phyloP scores from a whole-genome alignment of 2,888 invertebrate species.

The Acanthosepion pharaonis region DNA sequence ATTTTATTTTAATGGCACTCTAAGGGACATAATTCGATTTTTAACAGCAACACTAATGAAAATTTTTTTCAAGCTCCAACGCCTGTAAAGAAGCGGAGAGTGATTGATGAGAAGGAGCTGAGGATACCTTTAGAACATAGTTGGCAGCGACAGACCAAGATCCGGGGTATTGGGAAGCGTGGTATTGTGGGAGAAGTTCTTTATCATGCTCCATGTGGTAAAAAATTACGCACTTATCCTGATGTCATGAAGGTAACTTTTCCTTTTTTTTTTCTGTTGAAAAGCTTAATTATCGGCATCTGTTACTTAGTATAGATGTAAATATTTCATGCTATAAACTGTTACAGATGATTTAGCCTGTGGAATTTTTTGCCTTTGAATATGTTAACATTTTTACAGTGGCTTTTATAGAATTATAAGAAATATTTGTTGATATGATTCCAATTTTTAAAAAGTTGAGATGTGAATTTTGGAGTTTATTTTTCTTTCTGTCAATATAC shows the following conservation, averaged over 20 bases:
- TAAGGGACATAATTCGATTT: background rate
- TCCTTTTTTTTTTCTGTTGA: slow-evolving; percentile 44
- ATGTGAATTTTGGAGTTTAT: no score
- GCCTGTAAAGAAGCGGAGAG: slow-evolving; percentile 75
- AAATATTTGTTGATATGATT: no score
- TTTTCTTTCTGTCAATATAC: no score
- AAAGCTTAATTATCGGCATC: background rate
- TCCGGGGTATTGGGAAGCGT: slow-evolving; percentile 86
- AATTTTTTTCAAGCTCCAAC: background rate
- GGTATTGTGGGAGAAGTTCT: slow-evolving; percentile 84
- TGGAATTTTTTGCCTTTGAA: no score
- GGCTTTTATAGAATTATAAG: no score
- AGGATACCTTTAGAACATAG: slow-evolving; percentile 82
- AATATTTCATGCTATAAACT: no score
- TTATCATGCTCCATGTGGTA: slow-evolving; percentile 84
- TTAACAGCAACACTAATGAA: background rate
- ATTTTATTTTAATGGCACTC: background rate
- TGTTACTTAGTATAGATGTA: no score
- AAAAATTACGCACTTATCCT: slow-evolving; percentile 79
- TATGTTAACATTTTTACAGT: no score
- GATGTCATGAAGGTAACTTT: slow-evolving; percentile 76
- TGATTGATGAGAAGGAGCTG: slow-evolving; percentile 79
- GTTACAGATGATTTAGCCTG: no score
- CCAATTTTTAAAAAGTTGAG: no score
- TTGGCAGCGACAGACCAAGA: slow-evolving; percentile 94